Base-by-base conservation (phyloP, 2,888 invertebrate genomes). In the Eupithecia centaureata region DNA sequence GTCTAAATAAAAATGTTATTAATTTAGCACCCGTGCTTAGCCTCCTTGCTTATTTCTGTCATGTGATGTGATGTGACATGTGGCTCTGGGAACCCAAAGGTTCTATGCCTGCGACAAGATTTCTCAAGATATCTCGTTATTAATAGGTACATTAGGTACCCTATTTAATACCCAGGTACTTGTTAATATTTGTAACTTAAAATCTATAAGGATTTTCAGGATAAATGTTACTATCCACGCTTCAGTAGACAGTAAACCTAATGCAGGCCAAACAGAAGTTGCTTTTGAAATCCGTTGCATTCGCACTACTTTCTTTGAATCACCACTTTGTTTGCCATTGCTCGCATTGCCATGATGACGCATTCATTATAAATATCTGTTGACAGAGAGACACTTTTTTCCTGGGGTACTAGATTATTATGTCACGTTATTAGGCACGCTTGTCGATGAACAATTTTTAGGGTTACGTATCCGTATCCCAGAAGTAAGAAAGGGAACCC, bases 201-300 rank as follows among this genome's bases (percentile, higher is more conserved):
- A 38, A 47, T 12, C 25, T 25, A 51, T 12, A 47, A 47, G 42
- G 18, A 22, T 18, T 42, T 18, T 10, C 10, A 42, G 42, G 18
- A 47, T 52, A 52, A 52, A 27, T 52, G 3, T 8, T 2, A 1
- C 5, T 5, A 13, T 51, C 52, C n/a, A 22, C 18, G 61, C 12
- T 61, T 47, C 63, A 56, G 67, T 56, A 15, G 63, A 56, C 54
- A 61, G 35, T 51, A 22, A n/a, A 22, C 61, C 10, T 42, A 33
- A 54, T 79, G 81, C 82, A 85, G 89, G 84, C 82, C 84, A 65
- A 75, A 80, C 77, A 62, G 65, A 66, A 79, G 80, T 81, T 78
- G 77, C 79, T 82, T 80, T 65, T 47, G 59, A 52, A 69, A 67
- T 64, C 57, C 59, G 52, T 63, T 51, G 62, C 65, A 66, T 66